phyloP scores from a whole-genome alignment of 2,888 invertebrate genomes.

The Melanotus villosus region DNA sequence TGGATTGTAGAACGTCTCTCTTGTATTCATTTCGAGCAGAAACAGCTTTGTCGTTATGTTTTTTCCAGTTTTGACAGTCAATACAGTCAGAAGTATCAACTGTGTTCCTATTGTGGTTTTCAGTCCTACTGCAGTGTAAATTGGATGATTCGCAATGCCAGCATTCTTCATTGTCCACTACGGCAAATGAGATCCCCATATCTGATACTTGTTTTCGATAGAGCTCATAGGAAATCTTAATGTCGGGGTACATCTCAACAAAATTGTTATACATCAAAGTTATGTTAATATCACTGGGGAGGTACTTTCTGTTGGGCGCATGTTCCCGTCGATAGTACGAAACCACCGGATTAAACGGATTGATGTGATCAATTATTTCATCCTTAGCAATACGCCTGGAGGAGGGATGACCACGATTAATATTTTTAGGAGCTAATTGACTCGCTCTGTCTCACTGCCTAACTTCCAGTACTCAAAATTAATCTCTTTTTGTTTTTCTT shows the following conservation, averaged over 20 bases:
- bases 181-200: conserved; percentile 51
- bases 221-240: conserved; percentile 47
- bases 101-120: no score
- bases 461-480: neutral
- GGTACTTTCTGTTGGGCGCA: conserved; percentile 50
- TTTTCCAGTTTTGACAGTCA: conserved; percentile 39
- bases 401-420: no score
- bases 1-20: conserved; percentile 3
- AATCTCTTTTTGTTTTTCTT: neutral
- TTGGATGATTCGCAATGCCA: conserved; percentile 47
- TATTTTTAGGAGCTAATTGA: no score
- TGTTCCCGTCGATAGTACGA: conserved; percentile 53
- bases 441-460: neutral
- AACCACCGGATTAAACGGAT: conserved; percentile 40
- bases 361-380: conserved; percentile 38
- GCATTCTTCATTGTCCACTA: conserved; percentile 50
- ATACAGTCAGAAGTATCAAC: conserved; percentile 30
- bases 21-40: conserved; percentile 33
- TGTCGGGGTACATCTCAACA: conserved; percentile 44
- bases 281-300: conserved; percentile 51
- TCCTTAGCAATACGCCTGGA: no score
- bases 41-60: conserved; percentile 35
- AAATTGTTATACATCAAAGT: conserved; percentile 51
- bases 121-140: conserved; percentile 39
- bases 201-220: conserved; percentile 44